A percentile compares a stretch with the other conserved stretches of the same genome.
These are phyloP conservation scores for Eutolmus rufibarbis DNA, from an alignment of 2,888 invertebrate genomes.

Conservation along the genomic window DNA sequence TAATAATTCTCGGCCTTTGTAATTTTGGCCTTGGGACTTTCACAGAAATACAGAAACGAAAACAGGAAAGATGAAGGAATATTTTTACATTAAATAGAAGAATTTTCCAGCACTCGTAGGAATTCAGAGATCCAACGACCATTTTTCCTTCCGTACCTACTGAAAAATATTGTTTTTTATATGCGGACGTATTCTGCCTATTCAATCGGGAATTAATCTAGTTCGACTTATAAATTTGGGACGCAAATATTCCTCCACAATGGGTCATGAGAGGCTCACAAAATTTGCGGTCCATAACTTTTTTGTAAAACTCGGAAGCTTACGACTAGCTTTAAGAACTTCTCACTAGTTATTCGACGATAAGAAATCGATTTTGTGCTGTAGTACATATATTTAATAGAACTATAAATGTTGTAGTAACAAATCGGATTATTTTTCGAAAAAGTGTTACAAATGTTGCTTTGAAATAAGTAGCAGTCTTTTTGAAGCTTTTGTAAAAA, in stretches of 20 bases:
- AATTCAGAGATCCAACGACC: neutral
- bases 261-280: neutral
- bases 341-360: neutral
- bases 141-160: neutral
- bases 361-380: neutral
- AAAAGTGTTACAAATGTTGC: too few relatives aligned
- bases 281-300: neutral
- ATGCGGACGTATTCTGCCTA: neutral
- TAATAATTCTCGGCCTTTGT: neutral
- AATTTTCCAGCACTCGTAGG: neutral
- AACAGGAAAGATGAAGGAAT: neutral
- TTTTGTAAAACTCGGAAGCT: neutral
- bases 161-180: neutral
- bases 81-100: neutral
- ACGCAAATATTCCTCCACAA: neutral
- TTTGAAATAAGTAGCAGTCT: too few relatives aligned
- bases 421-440: too few relatives aligned
- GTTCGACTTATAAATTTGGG: neutral
- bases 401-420: too few relatives aligned
- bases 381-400: too few relatives aligned
- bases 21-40: slow-evolving; percentile 2
- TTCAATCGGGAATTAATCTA: neutral
- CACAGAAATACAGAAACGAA: neutral
- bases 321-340: neutral
- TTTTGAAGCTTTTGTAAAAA: too few relatives aligned